Evolutionary conservation across 2,888 invertebrate genomes (phyloP).

Genomic region (Parnassius smintheus): DNA sequence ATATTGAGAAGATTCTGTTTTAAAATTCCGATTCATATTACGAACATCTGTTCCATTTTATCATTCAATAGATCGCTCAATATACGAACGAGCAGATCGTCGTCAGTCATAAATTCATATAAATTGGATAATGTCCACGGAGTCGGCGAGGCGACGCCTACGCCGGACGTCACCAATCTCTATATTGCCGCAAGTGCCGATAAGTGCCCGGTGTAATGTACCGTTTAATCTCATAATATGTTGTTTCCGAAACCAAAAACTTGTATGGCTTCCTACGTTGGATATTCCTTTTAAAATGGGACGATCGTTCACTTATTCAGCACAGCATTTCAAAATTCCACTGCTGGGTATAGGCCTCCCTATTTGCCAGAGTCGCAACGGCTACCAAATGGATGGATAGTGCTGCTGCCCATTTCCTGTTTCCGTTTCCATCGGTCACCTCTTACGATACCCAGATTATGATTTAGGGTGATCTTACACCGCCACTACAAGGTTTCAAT

Average conservation of each 20-base stretch:
- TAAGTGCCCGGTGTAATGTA: conserved; percentile 59
- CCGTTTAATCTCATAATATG: conserved; percentile 58
- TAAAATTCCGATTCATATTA: too few relatives aligned
- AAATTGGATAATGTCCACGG: conserved; percentile 62
- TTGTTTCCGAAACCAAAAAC: conserved; percentile 54
- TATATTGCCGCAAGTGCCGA: conserved; percentile 53
- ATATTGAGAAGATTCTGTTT: neutral
- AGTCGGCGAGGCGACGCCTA: conserved; percentile 38
- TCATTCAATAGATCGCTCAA: conserved; percentile 3
- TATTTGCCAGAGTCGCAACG: too few relatives aligned
- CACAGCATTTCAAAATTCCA: too few relatives aligned
- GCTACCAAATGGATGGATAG: too few relatives aligned
- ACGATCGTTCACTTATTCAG: too few relatives aligned
- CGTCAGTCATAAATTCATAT: conserved; percentile 38
- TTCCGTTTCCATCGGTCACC: too few relatives aligned
- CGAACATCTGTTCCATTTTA: too few relatives aligned
- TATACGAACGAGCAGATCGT: conserved; percentile 32
- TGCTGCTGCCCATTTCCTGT: too few relatives aligned
- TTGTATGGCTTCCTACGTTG: conserved; percentile 26
- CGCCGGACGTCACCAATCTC: conserved; percentile 72
- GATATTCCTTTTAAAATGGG: conserved; percentile 2
- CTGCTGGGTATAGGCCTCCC: too few relatives aligned
- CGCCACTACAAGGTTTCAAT: too few relatives aligned
- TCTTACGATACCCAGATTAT: too few relatives aligned
- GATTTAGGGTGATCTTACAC: too few relatives aligned